A percentile compares a stretch with the other conserved stretches of the same genome.
Evolutionary conservation across 2,113 vertebrate genomes (phyloP).

Genomic region (Lynx canadensis): DNA sequence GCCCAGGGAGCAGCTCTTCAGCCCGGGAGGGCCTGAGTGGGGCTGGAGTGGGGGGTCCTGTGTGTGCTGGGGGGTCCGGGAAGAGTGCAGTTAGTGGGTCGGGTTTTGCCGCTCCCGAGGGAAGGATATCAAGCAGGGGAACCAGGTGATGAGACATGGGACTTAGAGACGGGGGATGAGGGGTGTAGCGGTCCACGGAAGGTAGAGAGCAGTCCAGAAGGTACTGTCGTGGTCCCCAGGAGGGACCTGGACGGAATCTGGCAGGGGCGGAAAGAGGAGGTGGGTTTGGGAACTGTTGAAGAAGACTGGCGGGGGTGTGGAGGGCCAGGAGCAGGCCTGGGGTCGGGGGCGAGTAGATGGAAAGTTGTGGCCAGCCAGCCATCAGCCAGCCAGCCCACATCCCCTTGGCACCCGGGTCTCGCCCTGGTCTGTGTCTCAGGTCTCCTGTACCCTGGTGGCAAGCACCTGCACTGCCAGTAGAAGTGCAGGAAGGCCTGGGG

Average conservation of each 20-base stretch:
- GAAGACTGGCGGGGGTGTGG: background rate
- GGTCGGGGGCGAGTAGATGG: rapidly evolving
- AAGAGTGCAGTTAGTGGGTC: background rate
- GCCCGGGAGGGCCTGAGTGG: background rate
- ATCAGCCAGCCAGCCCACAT: background rate
- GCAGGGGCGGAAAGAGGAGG: background rate
- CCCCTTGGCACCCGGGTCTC: background rate
- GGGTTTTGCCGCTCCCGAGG: background rate
- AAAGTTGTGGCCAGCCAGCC: background rate
- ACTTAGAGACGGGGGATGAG: background rate
- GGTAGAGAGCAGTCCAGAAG: background rate
- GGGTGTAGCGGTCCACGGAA: too few species aligned
- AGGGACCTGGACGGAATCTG: background rate
- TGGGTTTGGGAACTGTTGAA: background rate
- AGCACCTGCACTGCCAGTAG: background rate
- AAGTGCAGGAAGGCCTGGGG: background rate
- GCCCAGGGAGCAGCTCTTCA: background rate
- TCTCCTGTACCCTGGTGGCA: background rate
- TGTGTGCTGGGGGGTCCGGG: too few species aligned
- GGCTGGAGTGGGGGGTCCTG: background rate
- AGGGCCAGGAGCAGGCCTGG: too few species aligned
- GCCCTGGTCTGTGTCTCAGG: background rate
- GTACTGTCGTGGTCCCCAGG: rapidly evolving
- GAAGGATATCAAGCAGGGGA: background rate
- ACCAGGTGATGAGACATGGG: rapidly evolving